These are phyloP conservation scores for Metalampra italica DNA, from an alignment of 2,888 invertebrate genomes.

Conservation along the genomic window DNA sequence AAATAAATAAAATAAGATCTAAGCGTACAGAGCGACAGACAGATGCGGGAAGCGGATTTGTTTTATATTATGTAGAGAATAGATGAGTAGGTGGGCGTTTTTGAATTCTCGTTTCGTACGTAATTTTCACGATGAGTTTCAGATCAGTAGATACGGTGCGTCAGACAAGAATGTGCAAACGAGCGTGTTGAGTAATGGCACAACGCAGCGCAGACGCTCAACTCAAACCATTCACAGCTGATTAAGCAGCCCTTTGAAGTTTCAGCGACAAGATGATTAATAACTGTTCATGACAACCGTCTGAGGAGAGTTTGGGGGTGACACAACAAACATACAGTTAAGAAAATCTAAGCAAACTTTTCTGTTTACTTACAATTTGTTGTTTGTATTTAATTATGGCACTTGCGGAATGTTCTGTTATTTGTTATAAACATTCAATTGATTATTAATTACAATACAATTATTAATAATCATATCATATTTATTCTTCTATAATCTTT, in stretches of 20 bases:
- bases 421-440: no score
- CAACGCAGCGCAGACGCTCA: conserved; percentile 34
- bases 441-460: no score
- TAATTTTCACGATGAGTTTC: conserved; percentile 32
- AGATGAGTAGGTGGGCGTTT: background rate
- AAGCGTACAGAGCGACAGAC: no score
- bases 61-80: background rate
- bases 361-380: background rate
- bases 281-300: conserved; percentile 65
- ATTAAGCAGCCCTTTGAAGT: conserved; percentile 69
- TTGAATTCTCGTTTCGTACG: conserved; percentile 6
- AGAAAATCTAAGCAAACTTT: background rate
- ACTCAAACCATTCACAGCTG: conserved; percentile 59
- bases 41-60: no score
- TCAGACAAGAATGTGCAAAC: conserved; percentile 60
- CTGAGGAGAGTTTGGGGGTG: conserved; percentile 30
- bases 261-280: conserved; percentile 63
- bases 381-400: background rate
- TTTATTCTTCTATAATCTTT: no score
- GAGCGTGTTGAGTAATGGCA: conserved; percentile 59
- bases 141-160: conserved; percentile 46
- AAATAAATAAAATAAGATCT: no score
- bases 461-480: no score
- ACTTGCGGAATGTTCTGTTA: no score
- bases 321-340: conserved; percentile 5